phyloP scores from a whole-genome alignment of 2,113 vertebrate genomes.

The Geococcyx californianus region DNA sequence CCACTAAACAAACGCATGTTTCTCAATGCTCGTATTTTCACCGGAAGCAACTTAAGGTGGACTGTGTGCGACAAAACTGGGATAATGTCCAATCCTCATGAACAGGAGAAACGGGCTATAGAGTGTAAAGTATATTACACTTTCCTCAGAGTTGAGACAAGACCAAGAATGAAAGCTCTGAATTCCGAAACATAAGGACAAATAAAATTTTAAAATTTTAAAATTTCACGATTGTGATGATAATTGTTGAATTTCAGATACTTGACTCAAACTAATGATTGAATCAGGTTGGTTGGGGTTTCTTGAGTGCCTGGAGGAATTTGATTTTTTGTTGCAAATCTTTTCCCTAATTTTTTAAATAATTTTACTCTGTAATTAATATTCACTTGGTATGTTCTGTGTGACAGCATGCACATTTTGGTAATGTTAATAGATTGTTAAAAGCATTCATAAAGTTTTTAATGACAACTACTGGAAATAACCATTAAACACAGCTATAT shows the following conservation, averaged over 20 bases:
- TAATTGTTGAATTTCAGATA: neutral
- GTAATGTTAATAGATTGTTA: neutral
- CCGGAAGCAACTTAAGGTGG: neutral
- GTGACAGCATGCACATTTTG: neutral
- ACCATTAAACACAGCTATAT: neutral
- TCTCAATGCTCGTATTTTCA: neutral
- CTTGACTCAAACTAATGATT: neutral
- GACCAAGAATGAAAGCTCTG: neutral
- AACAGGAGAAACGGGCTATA: neutral
- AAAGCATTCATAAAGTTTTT: neutral
- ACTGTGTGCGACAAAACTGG: neutral
- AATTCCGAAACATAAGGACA: neutral
- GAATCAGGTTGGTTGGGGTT: neutral
- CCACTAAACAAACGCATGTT: neutral
- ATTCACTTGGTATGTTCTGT: neutral
- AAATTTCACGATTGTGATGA: neutral
- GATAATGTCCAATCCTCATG: neutral
- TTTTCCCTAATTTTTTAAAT: neutral
- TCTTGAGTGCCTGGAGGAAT: neutral
- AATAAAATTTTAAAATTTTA: neutral
- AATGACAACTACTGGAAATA: neutral
- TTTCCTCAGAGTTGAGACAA: neutral
- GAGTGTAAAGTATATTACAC: fast-evolving
- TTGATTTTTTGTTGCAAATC: neutral
- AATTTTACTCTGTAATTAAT: neutral